Percentiles rank a stretch among this genome's conserved stretches.
These are phyloP conservation scores for Etia nguti DNA, from an alignment of 2,113 vertebrate species.

Conservation along the genomic window DNA sequence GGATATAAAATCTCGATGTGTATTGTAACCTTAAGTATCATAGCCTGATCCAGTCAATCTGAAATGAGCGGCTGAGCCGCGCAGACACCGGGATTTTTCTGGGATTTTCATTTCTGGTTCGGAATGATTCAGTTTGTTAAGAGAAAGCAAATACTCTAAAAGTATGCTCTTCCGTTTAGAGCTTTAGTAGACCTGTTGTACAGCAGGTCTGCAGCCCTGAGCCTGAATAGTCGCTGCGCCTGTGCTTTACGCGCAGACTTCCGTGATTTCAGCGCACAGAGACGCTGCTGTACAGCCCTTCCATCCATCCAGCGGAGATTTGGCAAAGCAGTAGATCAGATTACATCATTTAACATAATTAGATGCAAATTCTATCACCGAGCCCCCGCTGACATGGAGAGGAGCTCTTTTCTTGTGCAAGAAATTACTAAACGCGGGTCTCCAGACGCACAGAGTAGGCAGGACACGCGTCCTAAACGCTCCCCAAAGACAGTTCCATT, in stretches of 20 bases:
- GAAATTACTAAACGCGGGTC: background rate
- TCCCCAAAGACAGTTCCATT: background rate
- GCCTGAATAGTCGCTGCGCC: background rate
- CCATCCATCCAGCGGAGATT: background rate
- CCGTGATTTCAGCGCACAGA: slow-evolving; percentile 15
- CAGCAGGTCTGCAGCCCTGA: background rate
- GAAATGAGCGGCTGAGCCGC: background rate
- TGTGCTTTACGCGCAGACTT: background rate
- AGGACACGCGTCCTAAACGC: background rate
- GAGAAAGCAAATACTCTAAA: background rate
- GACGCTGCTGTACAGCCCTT: background rate
- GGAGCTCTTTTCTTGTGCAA: background rate
- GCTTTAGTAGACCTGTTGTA: slow-evolving; percentile 4
- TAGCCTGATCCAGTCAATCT: background rate
- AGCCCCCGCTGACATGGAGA: background rate
- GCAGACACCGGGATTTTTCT: background rate
- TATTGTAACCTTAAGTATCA: background rate
- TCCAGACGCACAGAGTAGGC: background rate
- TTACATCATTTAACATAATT: background rate
- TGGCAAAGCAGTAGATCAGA: background rate
- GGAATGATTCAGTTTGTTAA: background rate
- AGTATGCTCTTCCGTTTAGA: background rate
- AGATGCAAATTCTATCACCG: background rate
- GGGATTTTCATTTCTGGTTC: background rate
- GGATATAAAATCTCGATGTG: background rate